Conservation (phyloP, 1,140 invertebrate species). For the Pachypsylla venusta region DNA sequence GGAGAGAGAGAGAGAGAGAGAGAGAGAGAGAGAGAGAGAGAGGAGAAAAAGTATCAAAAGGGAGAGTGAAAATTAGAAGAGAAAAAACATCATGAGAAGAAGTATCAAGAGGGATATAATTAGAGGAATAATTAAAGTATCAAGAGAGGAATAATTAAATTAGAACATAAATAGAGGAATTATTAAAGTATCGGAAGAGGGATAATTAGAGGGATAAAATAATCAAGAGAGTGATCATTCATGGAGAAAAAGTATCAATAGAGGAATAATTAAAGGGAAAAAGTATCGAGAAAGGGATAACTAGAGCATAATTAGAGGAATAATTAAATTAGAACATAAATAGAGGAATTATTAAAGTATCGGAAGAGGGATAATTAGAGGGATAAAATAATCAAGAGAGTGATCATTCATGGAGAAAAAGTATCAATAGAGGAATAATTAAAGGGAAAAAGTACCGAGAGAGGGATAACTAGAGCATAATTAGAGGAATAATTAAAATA, state of each 20-base stretch:
- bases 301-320: background rate
- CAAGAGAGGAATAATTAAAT: background rate
- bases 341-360: background rate
- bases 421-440: background rate
- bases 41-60: background rate
- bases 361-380: background rate
- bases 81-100: background rate
- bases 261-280: background rate
- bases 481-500: background rate
- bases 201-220: background rate
- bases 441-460: background rate
- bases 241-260: background rate
- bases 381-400: background rate
- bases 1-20: constrained; percentile 1
- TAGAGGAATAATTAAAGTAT: background rate
- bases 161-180: background rate
- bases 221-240: background rate
- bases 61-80: background rate
- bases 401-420: no score
- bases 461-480: background rate
- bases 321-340: background rate
- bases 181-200: background rate
- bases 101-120: background rate
- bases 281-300: background rate
- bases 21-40: constrained; percentile 10